Conservation (phyloP, 30 jellyfish, hydroid and myxozoan species). For the Aurelia aurita complex sp. Pacific region DNA sequence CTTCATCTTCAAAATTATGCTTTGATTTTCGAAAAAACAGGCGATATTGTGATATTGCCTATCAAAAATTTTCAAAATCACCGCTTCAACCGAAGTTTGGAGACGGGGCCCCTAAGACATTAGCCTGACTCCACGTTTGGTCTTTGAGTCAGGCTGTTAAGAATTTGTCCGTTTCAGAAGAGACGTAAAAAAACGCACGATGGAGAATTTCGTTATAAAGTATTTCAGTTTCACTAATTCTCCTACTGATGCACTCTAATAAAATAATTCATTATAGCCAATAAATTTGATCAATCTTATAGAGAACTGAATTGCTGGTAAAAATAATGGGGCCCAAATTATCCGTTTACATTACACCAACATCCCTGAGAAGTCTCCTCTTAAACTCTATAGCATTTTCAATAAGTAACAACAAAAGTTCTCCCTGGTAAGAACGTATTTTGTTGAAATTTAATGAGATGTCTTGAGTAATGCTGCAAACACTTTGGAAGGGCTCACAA, state of each 20-base stretch:
- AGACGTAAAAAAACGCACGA: no score
- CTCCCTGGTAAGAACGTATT: conserved; percentile 19
- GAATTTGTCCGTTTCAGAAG: no score
- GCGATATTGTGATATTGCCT: no score
- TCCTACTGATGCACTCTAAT: conserved; percentile 15
- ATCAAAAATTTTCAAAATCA: no score
- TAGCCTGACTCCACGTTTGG: no score
- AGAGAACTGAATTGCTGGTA: not conserved
- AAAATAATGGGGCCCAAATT: not conserved
- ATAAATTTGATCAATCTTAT: not conserved
- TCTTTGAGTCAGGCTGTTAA: no score
- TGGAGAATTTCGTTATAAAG: not conserved
- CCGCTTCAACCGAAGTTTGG: no score
- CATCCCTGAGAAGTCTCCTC: not conserved
- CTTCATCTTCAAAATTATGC: no score
- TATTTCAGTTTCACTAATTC: conserved; percentile 4
- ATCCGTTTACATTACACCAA: conserved; percentile 4
- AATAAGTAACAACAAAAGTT: conserved; percentile 11
- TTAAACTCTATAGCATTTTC: not conserved
- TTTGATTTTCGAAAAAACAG: no score
- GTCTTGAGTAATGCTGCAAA: conserved; percentile 17
- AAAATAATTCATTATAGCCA: conserved; percentile 4
- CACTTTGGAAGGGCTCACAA: not conserved
- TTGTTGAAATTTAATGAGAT: not conserved
- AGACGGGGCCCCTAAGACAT: no score